phyloP scores from a whole-genome alignment of 2,113 vertebrate genomes.

The Rhizomys pruinosus region DNA sequence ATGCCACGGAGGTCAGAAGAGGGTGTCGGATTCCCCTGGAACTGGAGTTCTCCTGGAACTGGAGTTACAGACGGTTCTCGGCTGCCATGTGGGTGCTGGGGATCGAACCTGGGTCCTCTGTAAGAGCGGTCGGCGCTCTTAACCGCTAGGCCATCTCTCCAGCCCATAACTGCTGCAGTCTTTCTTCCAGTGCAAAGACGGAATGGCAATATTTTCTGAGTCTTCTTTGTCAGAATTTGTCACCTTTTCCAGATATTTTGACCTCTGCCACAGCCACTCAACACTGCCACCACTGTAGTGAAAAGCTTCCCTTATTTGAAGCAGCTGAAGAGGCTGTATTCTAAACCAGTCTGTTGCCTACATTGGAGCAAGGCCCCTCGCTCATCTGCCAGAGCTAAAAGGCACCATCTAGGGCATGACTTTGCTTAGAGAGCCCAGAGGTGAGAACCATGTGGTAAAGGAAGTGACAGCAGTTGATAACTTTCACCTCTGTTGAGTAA shows the following conservation, averaged over 20 bases:
- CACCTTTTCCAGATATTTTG: not conserved
- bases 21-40: no score
- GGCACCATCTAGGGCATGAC: not conserved
- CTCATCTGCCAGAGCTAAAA: not conserved
- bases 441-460: not conserved
- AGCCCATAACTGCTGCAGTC: not conserved
- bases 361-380: not conserved
- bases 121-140: no score
- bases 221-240: not conserved
- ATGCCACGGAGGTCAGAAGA: no score
- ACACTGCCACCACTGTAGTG: not conserved
- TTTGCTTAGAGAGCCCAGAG: not conserved
- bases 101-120: no score
- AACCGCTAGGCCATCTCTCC: no score
- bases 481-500: conserved; percentile 1
- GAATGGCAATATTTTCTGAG: not conserved
- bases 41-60: no score
- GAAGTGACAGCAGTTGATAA: not conserved
- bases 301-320: not conserved
- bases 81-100: no score
- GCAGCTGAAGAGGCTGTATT: not conserved
- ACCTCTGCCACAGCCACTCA: not conserved
- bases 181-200: not conserved
- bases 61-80: no score
- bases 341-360: not conserved